phyloP scores from a whole-genome alignment of 2,113 vertebrate species.

The Phodopus roborovskii region DNA sequence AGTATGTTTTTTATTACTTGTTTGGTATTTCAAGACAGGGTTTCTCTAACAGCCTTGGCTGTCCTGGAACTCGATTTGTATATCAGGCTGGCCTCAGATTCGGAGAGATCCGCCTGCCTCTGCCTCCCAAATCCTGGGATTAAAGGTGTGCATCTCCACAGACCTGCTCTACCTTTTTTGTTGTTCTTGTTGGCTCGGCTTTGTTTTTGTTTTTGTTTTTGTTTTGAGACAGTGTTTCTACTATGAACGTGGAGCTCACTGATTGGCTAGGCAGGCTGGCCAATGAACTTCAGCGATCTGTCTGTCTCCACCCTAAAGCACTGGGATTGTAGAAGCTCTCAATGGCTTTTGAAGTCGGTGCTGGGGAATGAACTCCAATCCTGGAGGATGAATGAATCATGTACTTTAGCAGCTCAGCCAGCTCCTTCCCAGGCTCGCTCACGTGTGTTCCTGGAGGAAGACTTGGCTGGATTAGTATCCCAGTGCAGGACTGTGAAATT shows the following conservation, averaged over 20 bases:
- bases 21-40: not conserved
- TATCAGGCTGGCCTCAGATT: not conserved
- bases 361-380: not conserved
- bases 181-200: not conserved
- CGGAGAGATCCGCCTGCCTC: not conserved
- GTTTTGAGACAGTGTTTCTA: not conserved
- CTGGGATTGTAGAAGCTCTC: not conserved
- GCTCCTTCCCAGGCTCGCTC: not conserved
- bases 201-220: conserved; percentile 19
- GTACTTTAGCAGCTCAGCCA: not conserved
- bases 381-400: not conserved
- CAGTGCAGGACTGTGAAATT: not conserved
- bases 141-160: not conserved
- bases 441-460: not conserved
- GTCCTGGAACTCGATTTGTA: not conserved
- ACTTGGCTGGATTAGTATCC: not conserved
- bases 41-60: not conserved
- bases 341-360: not conserved
- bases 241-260: not conserved
- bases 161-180: not conserved
- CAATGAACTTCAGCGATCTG: not conserved
- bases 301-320: not conserved
- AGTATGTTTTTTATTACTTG: too few species aligned
- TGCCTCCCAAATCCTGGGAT: not conserved
- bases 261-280: conserved; percentile 3